Conservation (phyloP, 2,888 invertebrate genomes). For the Drosophila borborema region DNA sequence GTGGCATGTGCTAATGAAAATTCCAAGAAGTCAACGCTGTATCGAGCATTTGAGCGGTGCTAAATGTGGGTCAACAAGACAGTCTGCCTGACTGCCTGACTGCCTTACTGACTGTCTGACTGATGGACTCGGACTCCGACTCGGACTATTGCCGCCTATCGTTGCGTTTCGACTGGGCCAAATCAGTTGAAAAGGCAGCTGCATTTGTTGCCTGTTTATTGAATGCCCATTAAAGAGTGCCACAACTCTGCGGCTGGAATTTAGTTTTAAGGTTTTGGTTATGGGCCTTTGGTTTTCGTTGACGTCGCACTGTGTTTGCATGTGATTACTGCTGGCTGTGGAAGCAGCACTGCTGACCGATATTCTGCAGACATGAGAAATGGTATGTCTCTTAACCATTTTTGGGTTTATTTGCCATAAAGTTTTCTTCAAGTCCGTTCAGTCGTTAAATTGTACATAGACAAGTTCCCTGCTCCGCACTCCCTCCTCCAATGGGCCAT, state of each 20-base stretch:
- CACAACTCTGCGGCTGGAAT: conserved; percentile 44
- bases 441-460: conserved; percentile 70
- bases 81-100: conserved; percentile 16
- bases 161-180: conserved; percentile 62
- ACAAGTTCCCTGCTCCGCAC: conserved; percentile 23
- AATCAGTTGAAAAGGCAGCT: conserved; percentile 60
- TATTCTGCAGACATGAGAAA: conserved; percentile 60
- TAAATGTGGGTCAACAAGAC: conserved; percentile 76
- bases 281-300: conserved; percentile 34
- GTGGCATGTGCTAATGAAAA: conserved; percentile 79
- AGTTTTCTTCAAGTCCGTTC: conserved; percentile 69
- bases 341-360: conserved; percentile 58
- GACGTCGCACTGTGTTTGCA: conserved; percentile 39
- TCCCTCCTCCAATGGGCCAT: conserved; percentile 37
- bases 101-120: conserved; percentile 16
- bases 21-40: conserved; percentile 70
- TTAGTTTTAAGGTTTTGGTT: conserved; percentile 35
- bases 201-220: conserved; percentile 64
- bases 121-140: conserved; percentile 15
- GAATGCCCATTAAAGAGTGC: conserved; percentile 68
- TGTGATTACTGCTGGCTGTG: conserved; percentile 43
- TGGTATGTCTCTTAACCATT: conserved; percentile 37
- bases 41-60: conserved; percentile 36
- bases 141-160: conserved; percentile 58
- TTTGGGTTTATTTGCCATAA: conserved; percentile 69